phyloP scores from a whole-genome alignment of 2,113 vertebrate species.

The Platysteira castanea region DNA sequence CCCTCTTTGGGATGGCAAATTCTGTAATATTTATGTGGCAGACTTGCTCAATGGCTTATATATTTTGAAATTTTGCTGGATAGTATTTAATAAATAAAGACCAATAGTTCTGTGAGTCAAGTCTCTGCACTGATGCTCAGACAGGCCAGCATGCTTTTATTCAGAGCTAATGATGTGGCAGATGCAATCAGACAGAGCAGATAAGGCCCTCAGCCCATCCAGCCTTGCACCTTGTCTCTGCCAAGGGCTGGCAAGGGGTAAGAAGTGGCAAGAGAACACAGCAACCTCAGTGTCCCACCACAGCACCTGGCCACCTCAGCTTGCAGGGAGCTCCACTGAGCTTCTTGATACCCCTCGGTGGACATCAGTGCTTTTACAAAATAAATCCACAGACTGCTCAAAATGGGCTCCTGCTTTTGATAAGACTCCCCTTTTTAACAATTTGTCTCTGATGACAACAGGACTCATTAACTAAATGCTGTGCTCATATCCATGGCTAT shows the following conservation, averaged over 20 bases:
- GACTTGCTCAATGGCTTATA: background rate
- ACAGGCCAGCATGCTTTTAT: background rate
- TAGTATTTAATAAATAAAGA: background rate
- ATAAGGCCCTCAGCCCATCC: background rate
- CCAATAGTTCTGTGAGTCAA: background rate
- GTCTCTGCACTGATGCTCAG: background rate
- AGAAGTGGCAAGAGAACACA: background rate
- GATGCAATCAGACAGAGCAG: background rate
- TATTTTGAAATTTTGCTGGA: background rate
- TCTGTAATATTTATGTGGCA: background rate
- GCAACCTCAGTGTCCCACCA: background rate
- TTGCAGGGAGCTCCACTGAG: background rate
- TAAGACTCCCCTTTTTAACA: background rate
- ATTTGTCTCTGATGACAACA: background rate
- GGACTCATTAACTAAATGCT: background rate
- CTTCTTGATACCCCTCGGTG: background rate
- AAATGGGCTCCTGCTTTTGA: background rate
- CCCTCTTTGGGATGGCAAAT: background rate
- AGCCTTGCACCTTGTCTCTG: background rate
- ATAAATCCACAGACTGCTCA: background rate
- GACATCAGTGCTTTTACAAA: background rate
- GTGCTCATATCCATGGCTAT: background rate
- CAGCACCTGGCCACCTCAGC: background rate
- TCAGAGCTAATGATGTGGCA: background rate
- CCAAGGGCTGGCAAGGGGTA: background rate